Base-by-base conservation (phyloP, 2,888 invertebrate genomes). In the Phalera bucephala region DNA sequence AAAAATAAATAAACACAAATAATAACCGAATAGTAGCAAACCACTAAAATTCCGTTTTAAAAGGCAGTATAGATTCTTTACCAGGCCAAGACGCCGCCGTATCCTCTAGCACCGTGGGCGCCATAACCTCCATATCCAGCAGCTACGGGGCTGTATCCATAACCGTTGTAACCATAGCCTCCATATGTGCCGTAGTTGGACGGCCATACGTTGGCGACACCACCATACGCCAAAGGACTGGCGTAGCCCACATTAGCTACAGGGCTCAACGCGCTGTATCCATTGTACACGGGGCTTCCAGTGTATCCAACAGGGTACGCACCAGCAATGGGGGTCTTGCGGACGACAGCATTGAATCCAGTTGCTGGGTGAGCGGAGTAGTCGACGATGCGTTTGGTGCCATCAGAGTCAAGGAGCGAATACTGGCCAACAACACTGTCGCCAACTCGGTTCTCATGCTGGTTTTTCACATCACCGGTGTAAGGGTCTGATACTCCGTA, bases 301-400 rank as follows among this genome's bases (percentile, higher is more conserved):
- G 17, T 5, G 17, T 37, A 43, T 23, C 28, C 40, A 9, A 25
- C 31, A 12, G 33, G n/a, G n/a, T n/a, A n/a, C 17, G 17, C 30
- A 0, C 9, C 9, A 3, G 19, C 26, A n/a, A 17, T 5, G 17
- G 17, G 17, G 17, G 3, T 86, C 46, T 61, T 80, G 67, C 74
- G 83, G 7, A 91, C 91, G 17, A 91, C 85, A 19, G 91, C 91
- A 66, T 90, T 90, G 73, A 91, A 91, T 36, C 90, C 90, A 49
- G 87, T 82, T 61, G 85, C 72, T 17, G 80, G 73, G 53, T 90
- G 90, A 39, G 90, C 90, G 40, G 85, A 85, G 73, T 91, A 91
- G 19, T 90, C 90, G 0, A 91, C 91, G 33, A 80, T 88, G 45
- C 90, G 83, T 66, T 80, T 81, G 60, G 73, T 80, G 45, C 91